These are phyloP conservation scores for Micrasema longulum DNA, from an alignment of 1,140 invertebrate genomes.

Conservation along the genomic window DNA sequence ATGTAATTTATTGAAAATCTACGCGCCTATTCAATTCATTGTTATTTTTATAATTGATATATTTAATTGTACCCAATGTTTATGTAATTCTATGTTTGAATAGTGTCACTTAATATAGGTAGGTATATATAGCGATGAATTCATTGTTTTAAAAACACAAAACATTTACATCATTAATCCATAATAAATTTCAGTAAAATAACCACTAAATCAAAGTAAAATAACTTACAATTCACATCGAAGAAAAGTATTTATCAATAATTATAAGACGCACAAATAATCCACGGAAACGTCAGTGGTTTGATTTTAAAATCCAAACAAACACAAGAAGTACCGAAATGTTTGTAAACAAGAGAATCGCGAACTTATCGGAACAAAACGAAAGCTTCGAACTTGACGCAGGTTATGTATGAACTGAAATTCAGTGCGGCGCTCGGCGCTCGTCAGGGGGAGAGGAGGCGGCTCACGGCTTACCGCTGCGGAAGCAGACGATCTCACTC, in stretches of 20 bases:
- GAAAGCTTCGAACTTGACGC: conserved; percentile 1
- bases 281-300: neutral
- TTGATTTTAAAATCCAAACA: neutral
- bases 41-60: no score
- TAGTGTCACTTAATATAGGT: no score
- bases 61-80: no score
- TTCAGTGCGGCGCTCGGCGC: neutral
- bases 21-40: no score
- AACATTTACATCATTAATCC: neutral
- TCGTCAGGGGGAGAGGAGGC: neutral
- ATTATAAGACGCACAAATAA: neutral
- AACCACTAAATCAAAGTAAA: neutral
- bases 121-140: no score
- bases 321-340: neutral
- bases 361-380: conserved; percentile 6
- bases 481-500: conserved; percentile 11
- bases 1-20: no score
- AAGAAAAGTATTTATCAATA: neutral
- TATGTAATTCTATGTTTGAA: no score
- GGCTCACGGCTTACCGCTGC: neutral
- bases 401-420: neutral
- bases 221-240: neutral
- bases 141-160: no score
- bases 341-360: conserved; percentile 10
- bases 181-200: neutral